These are phyloP conservation scores for Drosophila chauvacae DNA, from an alignment of 1,140 invertebrate species.

Conservation along the genomic window DNA sequence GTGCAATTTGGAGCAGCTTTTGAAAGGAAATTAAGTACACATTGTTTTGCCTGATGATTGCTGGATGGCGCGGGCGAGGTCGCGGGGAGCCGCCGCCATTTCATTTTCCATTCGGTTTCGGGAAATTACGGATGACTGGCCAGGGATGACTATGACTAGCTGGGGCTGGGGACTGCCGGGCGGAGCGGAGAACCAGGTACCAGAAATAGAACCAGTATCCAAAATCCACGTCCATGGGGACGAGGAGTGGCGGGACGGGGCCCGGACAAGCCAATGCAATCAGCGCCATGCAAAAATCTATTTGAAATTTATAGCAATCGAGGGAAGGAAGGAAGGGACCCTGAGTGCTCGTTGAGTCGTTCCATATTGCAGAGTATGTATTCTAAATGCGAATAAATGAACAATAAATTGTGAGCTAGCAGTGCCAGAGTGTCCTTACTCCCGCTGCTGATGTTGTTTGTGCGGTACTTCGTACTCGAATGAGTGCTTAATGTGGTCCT, in stretches of 20 bases:
- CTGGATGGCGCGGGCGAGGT: background rate
- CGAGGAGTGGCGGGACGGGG: background rate
- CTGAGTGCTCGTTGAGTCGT: constrained; percentile 27
- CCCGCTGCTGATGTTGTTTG: background rate
- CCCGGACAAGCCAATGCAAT: constrained; percentile 43
- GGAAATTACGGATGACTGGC: constrained; percentile 63
- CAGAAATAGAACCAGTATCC: background rate
- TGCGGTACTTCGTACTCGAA: constrained; percentile 15
- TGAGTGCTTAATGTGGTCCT: constrained; percentile 18
- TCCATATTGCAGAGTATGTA: constrained; percentile 41
- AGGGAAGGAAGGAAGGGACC: background rate
- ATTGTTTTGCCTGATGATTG: constrained; percentile 52
- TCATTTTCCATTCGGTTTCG: constrained; percentile 61
- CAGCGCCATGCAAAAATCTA: constrained; percentile 49
- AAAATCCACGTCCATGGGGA: background rate
- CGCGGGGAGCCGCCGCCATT: constrained; percentile 4
- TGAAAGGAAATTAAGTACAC: constrained; percentile 71
- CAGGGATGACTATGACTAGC: constrained; percentile 5
- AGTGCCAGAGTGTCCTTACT: constrained; percentile 30
- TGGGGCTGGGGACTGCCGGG: background rate
- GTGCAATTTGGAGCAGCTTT: constrained; percentile 2
- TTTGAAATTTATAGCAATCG: constrained; percentile 49
- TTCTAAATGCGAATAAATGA: constrained; percentile 61
- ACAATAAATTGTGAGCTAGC: constrained; percentile 57
- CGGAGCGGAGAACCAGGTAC: background rate